phyloP scores from a whole-genome alignment of 2,888 invertebrate species.

The Gibbula magus region DNA sequence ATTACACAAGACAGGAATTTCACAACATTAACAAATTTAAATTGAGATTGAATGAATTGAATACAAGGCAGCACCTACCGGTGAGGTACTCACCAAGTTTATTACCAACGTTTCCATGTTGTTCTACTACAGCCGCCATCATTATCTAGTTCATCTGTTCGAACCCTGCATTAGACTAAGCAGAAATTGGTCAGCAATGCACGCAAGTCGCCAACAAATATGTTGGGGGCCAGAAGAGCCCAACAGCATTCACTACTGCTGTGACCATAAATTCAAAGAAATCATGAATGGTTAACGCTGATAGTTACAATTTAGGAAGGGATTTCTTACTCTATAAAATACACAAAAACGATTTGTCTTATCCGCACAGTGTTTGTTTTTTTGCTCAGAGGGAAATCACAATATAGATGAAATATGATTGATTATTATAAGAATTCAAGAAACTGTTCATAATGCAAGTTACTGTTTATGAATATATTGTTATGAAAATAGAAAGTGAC shows the following conservation, averaged over 20 bases:
- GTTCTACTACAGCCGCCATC: not conserved
- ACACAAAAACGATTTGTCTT: no score
- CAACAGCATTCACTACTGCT: constrained; percentile 49
- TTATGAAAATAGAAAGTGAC: not conserved
- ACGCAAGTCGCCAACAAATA: constrained; percentile 46
- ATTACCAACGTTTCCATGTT: not conserved
- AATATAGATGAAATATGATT: no score
- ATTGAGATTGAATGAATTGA: not conserved
- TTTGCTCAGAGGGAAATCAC: no score
- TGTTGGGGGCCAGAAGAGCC: constrained; percentile 50
- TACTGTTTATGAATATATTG: no score
- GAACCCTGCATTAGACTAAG: not conserved
- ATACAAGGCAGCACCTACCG: not conserved
- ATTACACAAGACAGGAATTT: no score
- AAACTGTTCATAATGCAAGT: no score
- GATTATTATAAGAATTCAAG: no score
- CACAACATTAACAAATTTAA: no score
- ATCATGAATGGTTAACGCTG: no score
- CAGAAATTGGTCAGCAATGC: constrained; percentile 13
- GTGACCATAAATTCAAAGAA: constrained; percentile 33
- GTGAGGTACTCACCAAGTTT: constrained; percentile 11
- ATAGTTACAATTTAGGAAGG: no score
- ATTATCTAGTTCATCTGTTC: not conserved
- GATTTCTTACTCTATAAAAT: no score
- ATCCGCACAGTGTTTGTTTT: no score